phyloP scores from a whole-genome alignment of 2,888 invertebrate genomes.

The Ennomos quercinarius region DNA sequence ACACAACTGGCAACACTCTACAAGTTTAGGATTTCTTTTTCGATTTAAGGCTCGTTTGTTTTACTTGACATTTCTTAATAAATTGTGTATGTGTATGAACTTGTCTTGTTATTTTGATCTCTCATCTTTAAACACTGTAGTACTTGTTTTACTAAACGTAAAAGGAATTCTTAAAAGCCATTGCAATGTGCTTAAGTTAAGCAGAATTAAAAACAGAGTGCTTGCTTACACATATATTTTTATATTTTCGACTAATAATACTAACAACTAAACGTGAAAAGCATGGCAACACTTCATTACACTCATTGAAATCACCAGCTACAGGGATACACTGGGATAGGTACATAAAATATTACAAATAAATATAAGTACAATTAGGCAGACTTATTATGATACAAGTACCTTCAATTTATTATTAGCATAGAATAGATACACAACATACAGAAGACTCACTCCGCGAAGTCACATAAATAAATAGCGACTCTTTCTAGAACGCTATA shows the following conservation, averaged over 20 bases:
- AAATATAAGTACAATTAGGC: slow-evolving; percentile 8
- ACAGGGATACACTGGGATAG: slow-evolving; percentile 15
- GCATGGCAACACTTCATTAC: slow-evolving; percentile 54
- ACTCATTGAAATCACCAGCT: slow-evolving; percentile 18
- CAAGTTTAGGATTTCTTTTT: background rate
- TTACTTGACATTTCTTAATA: slow-evolving; percentile 60
- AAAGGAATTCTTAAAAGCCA: slow-evolving; percentile 26
- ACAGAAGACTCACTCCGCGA: too few species aligned
- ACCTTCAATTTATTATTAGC: background rate
- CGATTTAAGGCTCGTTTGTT: slow-evolving; percentile 43
- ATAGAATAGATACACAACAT: too few species aligned
- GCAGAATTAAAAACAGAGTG: too few species aligned
- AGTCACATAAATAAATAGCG: too few species aligned
- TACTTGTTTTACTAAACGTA: slow-evolving; percentile 9
- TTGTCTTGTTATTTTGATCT: slow-evolving; percentile 7
- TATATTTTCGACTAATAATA: slow-evolving; percentile 61
- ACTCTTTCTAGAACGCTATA: too few species aligned
- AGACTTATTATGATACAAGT: background rate
- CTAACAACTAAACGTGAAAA: slow-evolving; percentile 59
- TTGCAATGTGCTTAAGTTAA: too few species aligned
- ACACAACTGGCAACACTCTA: background rate
- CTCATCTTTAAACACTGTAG: background rate
- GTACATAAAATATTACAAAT: slow-evolving; percentile 6
- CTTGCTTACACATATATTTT: slow-evolving; percentile 63
- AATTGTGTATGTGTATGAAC: slow-evolving; percentile 46